Conservation (phyloP, 1,140 invertebrate genomes). For the Papilio glaucus region DNA sequence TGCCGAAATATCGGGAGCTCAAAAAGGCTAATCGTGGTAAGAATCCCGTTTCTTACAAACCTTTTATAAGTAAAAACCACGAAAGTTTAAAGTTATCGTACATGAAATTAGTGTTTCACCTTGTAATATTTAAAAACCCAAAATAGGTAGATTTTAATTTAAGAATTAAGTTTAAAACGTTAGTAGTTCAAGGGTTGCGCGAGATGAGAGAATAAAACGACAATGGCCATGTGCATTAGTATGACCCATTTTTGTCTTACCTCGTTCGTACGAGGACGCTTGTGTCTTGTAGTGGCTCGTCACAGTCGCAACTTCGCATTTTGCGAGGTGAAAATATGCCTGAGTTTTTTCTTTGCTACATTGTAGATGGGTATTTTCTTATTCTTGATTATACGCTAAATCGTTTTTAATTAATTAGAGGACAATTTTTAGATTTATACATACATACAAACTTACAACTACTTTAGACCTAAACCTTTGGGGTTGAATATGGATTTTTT, state of each 20-base stretch:
- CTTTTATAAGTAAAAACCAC: too few species aligned
- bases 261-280: background rate
- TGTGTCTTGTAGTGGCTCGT: slow-evolving; percentile 2
- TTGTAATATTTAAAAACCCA: background rate
- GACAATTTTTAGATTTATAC: too few species aligned
- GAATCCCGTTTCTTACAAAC: too few species aligned
- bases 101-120: too few species aligned
- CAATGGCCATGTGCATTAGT: slow-evolving; percentile 1
- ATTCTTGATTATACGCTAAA: background rate
- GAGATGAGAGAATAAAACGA: slow-evolving; percentile 13
- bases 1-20: too few species aligned
- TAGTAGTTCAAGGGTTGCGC: slow-evolving; percentile 12
- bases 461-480: too few species aligned
- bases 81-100: too few species aligned
- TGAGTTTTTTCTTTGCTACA: background rate
- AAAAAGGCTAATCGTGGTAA: too few species aligned
- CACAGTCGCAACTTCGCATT: background rate
- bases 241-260: slow-evolving; percentile 23
- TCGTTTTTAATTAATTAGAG: too few species aligned
- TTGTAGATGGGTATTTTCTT: background rate
- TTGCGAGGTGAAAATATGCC: slow-evolving; percentile 4
- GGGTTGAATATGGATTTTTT: too few species aligned
- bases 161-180: background rate
- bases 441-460: too few species aligned
- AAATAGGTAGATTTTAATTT: background rate